These are phyloP conservation scores for Diorhabda elongata DNA, from an alignment of 1,140 invertebrate species.

Conservation along the genomic window DNA sequence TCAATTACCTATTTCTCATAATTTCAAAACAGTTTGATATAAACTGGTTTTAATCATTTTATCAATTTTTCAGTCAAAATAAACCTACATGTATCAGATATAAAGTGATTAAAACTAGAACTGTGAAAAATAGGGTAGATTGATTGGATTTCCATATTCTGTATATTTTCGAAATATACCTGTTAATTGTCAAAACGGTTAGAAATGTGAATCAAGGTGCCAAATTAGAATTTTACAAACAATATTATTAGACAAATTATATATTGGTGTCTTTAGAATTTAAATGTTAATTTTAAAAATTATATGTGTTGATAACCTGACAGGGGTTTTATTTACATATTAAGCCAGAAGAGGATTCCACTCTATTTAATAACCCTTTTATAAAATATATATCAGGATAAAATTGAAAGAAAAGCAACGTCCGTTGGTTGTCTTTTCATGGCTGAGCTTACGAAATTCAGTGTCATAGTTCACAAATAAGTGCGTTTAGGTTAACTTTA, in stretches of 20 bases:
- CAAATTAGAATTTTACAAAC: slow-evolving; percentile 6
- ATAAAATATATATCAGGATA: too few species aligned
- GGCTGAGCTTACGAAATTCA: too few species aligned
- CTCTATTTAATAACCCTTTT: too few species aligned
- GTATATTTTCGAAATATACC: background rate
- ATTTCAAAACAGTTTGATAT: background rate
- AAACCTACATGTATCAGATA: background rate
- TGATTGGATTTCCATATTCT: background rate
- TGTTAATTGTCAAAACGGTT: slow-evolving; percentile 5
- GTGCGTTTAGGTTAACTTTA: background rate
- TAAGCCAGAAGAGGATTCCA: too few species aligned
- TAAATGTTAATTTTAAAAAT: background rate
- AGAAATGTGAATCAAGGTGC: slow-evolving; percentile 15
- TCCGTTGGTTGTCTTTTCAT: too few species aligned
- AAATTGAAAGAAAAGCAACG: too few species aligned
- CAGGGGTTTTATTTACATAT: too few species aligned
- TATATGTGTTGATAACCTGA: background rate
- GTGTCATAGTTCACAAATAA: too few species aligned
- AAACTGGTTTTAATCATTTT: background rate
- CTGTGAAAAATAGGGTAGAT: background rate
- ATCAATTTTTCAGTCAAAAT: background rate
- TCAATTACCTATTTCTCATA: too few species aligned
- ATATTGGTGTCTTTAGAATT: background rate
- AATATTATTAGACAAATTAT: slow-evolving; percentile 1
- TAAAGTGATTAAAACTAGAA: background rate